Base-by-base conservation (phyloP, 2,797 vertebrate genomes). In the Malurus splendens region DNA sequence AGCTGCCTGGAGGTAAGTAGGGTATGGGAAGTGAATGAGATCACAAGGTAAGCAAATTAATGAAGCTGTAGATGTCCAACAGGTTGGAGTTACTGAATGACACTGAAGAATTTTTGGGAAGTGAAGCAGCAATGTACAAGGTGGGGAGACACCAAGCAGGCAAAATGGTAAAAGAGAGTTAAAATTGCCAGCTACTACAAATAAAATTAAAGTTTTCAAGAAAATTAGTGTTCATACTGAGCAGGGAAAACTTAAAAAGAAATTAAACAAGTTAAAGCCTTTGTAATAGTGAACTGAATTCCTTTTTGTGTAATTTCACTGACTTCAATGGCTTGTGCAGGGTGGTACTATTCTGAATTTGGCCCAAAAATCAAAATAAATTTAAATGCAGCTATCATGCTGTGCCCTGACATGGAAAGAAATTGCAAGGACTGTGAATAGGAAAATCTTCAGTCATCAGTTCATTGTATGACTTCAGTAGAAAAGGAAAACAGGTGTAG, bases 401-500 rank as follows among this genome's bases (percentile, higher is more conserved):
- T 76, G 54, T 87, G 56, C 54, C 66, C 66, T 87, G 74, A 92
- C 91, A 67, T 71, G 70, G 91, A 94, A 92, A 86, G 57, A 93
- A 93, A 86, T 76, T 74, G 47, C 70, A 90, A 71, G 38, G 48
- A 42, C 20, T 93, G 73, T 51, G 73, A 76, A 76, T 51, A 89
- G 93, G 85, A 93, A 95, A 95, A 92, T 93, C 87, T 94, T 95
- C 93, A 94, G 85, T 93, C 93, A 61, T 93, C 92, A 94, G 94
- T 86, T 94, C 92, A 94, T 94, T 95, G 94, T 91, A 91, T 57
- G 76, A 91, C 92, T 92, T 87, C 83, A 89, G 91, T 89, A 93
- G 82, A 96, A 95, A 95, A 94, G 93, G 92, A 95, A 95, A 95
- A 95, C 95, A 95, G 94, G 95, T 95, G 92, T 85, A 95, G 91